phyloP scores from a whole-genome alignment of 1,140 invertebrate genomes.

The Nilaparvata lugens region DNA sequence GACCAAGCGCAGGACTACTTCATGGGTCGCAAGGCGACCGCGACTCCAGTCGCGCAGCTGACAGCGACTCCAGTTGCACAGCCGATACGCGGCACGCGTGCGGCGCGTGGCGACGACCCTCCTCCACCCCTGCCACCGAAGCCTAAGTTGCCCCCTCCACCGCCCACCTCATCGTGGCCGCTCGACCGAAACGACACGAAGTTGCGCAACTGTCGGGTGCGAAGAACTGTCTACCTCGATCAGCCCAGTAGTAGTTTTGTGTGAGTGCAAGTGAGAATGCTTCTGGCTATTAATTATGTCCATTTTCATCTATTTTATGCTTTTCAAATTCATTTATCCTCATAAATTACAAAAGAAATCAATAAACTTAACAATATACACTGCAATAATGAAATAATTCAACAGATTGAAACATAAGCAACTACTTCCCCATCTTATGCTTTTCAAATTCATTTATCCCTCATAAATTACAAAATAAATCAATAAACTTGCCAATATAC shows the following conservation, averaged over 20 bases:
- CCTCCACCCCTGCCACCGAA: conserved; percentile 29
- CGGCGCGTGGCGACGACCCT: conserved; percentile 3
- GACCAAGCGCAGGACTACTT: conserved; percentile 17
- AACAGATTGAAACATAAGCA: no score
- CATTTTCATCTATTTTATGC: no score
- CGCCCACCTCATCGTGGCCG: conserved; percentile 6
- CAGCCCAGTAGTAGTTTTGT: conserved; percentile 54
- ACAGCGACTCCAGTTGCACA: neutral
- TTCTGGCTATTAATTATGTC: no score
- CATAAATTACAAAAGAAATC: no score
- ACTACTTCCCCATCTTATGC: no score
- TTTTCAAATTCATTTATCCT: no score
- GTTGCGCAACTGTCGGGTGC: conserved; percentile 3
- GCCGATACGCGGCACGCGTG: neutral
- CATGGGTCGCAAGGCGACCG: neutral
- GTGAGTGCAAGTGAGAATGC: conserved; percentile 25
- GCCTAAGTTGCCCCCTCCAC: conserved; percentile 24
- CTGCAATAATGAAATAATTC: no score
- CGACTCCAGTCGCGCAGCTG: no score
- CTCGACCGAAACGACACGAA: neutral
- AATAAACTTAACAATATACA: no score
- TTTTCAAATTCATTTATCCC: no score
- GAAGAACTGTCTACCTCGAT: conserved; percentile 44
- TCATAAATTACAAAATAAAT: no score
- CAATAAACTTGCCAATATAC: no score